Conservation (phyloP, 2,113 vertebrate species). For the Serilophus lunatus region DNA sequence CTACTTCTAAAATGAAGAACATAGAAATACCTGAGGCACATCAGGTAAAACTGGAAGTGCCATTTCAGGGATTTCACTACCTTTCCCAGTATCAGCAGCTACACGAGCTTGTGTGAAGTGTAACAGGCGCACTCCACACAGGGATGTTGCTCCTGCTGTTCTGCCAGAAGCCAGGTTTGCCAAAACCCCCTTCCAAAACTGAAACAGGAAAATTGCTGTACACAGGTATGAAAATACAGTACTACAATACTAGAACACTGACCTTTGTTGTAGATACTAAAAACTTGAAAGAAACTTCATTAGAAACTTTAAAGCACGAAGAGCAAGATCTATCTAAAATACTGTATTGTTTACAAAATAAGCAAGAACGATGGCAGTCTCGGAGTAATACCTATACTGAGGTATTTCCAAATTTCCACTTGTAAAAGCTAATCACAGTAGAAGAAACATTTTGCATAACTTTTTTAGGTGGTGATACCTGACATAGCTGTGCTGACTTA, state of each 20-base stretch:
- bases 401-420: neutral
- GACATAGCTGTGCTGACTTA: neutral
- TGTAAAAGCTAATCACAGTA: neutral
- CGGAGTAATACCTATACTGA: neutral
- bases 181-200: conserved; percentile 63
- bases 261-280: neutral
- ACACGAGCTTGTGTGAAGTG: conserved; percentile 59
- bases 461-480: neutral
- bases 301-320: neutral
- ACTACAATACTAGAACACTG: neutral
- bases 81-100: conserved; percentile 60
- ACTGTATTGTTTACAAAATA: neutral
- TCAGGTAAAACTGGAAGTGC: neutral
- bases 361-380: neutral
- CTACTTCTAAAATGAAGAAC: neutral
- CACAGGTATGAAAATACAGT: neutral
- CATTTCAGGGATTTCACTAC: neutral
- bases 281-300: too few species aligned
- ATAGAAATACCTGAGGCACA: neutral
- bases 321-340: neutral
- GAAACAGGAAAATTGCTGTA: neutral
- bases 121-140: conserved; percentile 56
- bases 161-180: conserved; percentile 62
- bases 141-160: conserved; percentile 64
- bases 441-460: neutral